Percentiles rank a stretch among this genome's conserved stretches.
These are phyloP conservation scores for Paramormyrops kingsleyae DNA, from an alignment of 2,113 vertebrate species.

Conservation along the genomic window DNA sequence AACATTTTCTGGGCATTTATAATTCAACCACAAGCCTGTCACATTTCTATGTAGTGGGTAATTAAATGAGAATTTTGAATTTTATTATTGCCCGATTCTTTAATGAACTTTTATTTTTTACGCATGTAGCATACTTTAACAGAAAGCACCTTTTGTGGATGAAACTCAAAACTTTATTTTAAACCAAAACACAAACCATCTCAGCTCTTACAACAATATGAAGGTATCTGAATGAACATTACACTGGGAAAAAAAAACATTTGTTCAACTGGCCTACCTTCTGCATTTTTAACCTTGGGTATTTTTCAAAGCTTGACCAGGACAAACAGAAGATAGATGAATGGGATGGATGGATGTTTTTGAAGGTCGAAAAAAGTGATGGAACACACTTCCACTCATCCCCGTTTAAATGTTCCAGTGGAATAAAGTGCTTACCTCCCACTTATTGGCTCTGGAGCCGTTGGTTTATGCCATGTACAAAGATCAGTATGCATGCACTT, in stretches of 20 bases:
- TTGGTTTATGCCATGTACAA: background rate
- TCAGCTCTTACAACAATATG: conserved; percentile 1
- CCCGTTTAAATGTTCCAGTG: background rate
- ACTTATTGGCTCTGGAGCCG: background rate
- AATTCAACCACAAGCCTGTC: background rate
- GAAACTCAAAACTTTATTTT: conserved; percentile 17
- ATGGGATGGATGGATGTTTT: background rate
- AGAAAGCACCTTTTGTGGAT: background rate
- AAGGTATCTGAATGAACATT: background rate
- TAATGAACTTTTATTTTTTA: background rate
- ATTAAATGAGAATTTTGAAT: background rate
- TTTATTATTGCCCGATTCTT: background rate
- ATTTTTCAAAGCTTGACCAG: background rate
- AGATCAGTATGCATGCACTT: background rate
- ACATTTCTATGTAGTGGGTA: background rate
- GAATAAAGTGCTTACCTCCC: background rate
- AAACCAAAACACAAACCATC: conserved; percentile 11
- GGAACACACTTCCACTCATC: background rate
- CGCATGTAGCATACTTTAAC: background rate
- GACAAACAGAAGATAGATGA: background rate
- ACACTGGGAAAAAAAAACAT: background rate
- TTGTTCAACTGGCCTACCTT: background rate
- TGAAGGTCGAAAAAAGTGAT: background rate
- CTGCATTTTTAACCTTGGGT: background rate
- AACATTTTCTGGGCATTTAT: background rate